Evolutionary conservation across 2,797 vertebrate species (phyloP).

Genomic region (Numenius phaeopus): DNA sequence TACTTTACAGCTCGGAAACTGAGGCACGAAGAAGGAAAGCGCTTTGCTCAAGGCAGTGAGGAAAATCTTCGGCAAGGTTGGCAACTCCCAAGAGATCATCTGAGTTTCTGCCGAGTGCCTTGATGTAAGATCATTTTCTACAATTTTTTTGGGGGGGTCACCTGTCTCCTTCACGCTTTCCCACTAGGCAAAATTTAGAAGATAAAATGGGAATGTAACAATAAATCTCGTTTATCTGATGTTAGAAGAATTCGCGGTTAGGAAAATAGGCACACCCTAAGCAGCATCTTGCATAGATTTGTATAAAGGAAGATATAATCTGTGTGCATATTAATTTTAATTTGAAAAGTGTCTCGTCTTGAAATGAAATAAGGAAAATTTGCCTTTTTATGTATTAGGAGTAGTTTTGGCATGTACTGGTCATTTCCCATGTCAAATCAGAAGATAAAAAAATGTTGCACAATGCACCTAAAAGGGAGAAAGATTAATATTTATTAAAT

Average conservation of each 20-base stretch:
- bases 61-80: background rate
- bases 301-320: conserved; percentile 52
- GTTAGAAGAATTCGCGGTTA: background rate
- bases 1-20: background rate
- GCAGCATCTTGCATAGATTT: conserved; percentile 18
- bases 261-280: conserved; percentile 55
- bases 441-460: background rate
- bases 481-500: conserved; percentile 39
- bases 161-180: conserved; percentile 42
- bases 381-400: conserved; percentile 34
- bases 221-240: conserved; percentile 69
- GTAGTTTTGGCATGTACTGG: conserved; percentile 1
- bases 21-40: background rate
- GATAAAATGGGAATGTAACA: conserved; percentile 8
- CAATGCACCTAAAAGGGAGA: background rate
- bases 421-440: background rate
- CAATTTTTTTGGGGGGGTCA: background rate
- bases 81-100: background rate
- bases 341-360: conserved; percentile 53
- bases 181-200: conserved; percentile 44
- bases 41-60: background rate
- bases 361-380: conserved; percentile 46
- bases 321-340: conserved; percentile 46
- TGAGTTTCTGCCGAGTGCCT: background rate
- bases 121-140: background rate